A percentile compares a stretch with the other conserved stretches of the same genome.
Evolutionary conservation across 2,797 vertebrate species (phyloP).

Genomic region (Atherinosoma microstoma): DNA sequence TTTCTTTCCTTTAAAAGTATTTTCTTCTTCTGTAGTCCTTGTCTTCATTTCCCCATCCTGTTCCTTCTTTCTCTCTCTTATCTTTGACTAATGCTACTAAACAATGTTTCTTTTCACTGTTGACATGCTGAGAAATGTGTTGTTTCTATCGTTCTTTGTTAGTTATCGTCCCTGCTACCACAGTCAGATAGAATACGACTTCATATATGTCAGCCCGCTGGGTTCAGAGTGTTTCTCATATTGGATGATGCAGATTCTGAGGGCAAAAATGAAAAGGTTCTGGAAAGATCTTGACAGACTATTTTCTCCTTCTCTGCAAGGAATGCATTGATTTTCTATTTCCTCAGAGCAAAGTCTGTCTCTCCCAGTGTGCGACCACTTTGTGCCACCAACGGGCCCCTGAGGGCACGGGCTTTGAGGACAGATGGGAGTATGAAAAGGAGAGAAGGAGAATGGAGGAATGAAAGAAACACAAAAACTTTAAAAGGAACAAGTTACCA

Average conservation of each 20-base stretch:
- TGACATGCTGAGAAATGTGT: neutral
- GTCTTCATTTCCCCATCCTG: neutral
- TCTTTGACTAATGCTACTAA: slow-evolving; percentile 1
- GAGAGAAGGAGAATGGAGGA: slow-evolving; percentile 11
- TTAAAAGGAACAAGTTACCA: neutral
- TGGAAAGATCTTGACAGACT: slow-evolving; percentile 26
- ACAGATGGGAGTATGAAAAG: slow-evolving; percentile 42
- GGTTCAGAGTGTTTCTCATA: slow-evolving; percentile 41
- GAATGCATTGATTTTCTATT: slow-evolving; percentile 66
- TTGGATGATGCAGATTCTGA: slow-evolving; percentile 56
- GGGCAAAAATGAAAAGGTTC: slow-evolving; percentile 22
- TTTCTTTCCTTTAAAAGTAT: neutral
- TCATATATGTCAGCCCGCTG: slow-evolving; percentile 25
- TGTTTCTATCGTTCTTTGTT: slow-evolving; percentile 1
- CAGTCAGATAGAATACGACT: slow-evolving; percentile 8
- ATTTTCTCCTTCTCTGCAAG: slow-evolving; percentile 47
- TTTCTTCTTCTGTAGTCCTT: neutral
- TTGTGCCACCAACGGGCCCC: slow-evolving; percentile 29
- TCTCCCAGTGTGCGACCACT: slow-evolving; percentile 39
- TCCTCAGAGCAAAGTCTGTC: slow-evolving; percentile 34
- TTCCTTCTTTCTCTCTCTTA: neutral
- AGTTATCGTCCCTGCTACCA: neutral
- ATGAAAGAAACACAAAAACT: slow-evolving; percentile 19
- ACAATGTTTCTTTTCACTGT: neutral
- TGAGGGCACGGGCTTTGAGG: slow-evolving; percentile 32